Evolutionary conservation across 2,113 vertebrate genomes (phyloP).

Genomic region (Chaetops frenatus): DNA sequence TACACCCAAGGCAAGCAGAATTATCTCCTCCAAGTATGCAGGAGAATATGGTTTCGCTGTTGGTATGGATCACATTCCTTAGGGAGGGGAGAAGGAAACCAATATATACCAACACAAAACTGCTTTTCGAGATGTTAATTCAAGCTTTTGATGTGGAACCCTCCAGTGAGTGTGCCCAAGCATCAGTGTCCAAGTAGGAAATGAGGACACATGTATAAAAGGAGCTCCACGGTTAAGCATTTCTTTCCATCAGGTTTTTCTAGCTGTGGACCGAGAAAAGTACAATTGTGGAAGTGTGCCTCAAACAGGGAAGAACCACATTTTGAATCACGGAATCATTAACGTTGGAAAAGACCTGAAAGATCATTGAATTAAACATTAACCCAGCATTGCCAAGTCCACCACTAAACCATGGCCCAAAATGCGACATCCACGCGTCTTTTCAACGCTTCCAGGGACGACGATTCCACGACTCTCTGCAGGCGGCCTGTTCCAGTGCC

Average conservation of each 20-base stretch:
- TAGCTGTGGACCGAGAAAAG: background rate
- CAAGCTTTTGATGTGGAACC: background rate
- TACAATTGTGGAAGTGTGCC: fast-evolving
- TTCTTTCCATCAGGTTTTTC: background rate
- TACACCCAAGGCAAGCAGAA: background rate
- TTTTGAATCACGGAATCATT: background rate
- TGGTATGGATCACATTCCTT: fast-evolving
- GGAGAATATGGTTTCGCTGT: background rate
- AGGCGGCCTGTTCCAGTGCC: background rate
- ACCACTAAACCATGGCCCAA: background rate
- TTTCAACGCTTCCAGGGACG: background rate
- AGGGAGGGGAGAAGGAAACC: background rate
- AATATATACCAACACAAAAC: background rate
- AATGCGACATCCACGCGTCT: background rate
- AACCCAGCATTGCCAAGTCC: background rate
- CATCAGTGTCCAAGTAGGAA: background rate
- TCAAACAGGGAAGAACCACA: background rate
- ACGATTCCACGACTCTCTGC: too few species aligned
- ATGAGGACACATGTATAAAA: fast-evolving
- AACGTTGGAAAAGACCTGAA: background rate
- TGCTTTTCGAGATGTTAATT: background rate
- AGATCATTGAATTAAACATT: background rate
- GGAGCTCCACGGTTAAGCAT: fast-evolving
- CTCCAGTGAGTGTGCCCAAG: background rate
- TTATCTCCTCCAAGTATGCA: background rate